Conservation (phyloP, 2,888 invertebrate species). For the Noctua janthina region DNA sequence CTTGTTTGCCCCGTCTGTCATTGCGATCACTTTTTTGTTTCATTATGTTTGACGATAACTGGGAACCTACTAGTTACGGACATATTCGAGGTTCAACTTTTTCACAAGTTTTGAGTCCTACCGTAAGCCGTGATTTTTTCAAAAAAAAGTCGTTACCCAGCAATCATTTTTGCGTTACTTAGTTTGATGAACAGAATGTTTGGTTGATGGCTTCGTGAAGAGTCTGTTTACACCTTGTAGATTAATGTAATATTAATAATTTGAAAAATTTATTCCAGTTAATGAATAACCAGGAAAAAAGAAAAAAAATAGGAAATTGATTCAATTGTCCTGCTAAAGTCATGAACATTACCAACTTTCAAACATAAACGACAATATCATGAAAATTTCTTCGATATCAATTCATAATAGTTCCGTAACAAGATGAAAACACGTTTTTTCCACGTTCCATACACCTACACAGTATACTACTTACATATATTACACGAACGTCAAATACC, state of each 20-base stretch:
- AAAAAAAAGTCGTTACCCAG: too few species aligned
- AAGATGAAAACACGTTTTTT: constrained; percentile 48
- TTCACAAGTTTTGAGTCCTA: too few species aligned
- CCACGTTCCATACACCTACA: constrained; percentile 43
- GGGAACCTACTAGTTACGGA: too few species aligned
- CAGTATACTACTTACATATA: constrained; percentile 60
- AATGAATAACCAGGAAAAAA: not conserved
- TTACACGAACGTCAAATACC: constrained; percentile 72
- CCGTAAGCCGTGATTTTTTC: too few species aligned
- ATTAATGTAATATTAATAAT: not conserved
- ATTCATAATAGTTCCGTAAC: constrained; percentile 41
- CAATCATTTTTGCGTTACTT: too few species aligned
- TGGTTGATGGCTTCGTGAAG: too few species aligned
- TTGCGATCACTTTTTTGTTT: too few species aligned
- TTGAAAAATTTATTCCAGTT: not conserved
- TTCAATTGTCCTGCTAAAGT: not conserved
- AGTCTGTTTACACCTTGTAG: not conserved
- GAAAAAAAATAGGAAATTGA: not conserved
- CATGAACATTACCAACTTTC: not conserved
- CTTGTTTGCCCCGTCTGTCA: too few species aligned
- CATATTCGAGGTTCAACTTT: too few species aligned
- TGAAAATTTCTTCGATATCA: constrained; percentile 28
- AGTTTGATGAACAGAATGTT: too few species aligned
- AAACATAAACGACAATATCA: constrained; percentile 18
- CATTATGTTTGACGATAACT: too few species aligned